phyloP scores from a whole-genome alignment of 2,797 vertebrate species.

The Phoxinus dragarum region DNA sequence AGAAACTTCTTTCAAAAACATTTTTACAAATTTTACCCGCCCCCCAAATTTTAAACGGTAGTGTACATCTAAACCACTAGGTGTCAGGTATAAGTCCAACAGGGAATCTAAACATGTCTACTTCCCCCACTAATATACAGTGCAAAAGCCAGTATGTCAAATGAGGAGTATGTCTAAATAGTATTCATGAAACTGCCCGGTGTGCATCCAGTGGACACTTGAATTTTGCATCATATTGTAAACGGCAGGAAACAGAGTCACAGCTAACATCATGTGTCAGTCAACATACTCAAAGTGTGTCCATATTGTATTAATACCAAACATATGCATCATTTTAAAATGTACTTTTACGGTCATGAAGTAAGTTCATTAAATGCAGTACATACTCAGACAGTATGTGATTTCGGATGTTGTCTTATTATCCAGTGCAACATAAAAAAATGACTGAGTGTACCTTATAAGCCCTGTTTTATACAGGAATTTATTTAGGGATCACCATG shows the following conservation, averaged over 20 bases:
- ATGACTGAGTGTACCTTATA: neutral
- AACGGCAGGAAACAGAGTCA: neutral
- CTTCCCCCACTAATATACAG: neutral
- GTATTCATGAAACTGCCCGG: neutral
- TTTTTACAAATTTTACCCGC: too few species aligned
- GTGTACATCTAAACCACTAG: slow-evolving; percentile 10
- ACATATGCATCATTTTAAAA: neutral
- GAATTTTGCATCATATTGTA: neutral
- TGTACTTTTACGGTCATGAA: neutral
- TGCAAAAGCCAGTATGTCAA: neutral
- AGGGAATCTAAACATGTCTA: neutral
- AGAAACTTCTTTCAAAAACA: too few species aligned
- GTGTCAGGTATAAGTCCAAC: slow-evolving; percentile 1
- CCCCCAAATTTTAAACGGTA: too few species aligned
- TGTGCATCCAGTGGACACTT: neutral
- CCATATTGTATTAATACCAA: neutral
- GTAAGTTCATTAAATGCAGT: neutral
- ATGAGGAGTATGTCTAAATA: neutral
- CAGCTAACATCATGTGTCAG: neutral
- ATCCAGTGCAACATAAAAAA: neutral
- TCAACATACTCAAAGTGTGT: neutral
- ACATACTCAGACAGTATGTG: neutral
- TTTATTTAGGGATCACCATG: neutral
- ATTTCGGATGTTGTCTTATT: neutral
- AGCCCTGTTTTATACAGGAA: neutral